Conservation (phyloP, 1,140 invertebrate species). For the Aphaenogaster ashmeadi region DNA sequence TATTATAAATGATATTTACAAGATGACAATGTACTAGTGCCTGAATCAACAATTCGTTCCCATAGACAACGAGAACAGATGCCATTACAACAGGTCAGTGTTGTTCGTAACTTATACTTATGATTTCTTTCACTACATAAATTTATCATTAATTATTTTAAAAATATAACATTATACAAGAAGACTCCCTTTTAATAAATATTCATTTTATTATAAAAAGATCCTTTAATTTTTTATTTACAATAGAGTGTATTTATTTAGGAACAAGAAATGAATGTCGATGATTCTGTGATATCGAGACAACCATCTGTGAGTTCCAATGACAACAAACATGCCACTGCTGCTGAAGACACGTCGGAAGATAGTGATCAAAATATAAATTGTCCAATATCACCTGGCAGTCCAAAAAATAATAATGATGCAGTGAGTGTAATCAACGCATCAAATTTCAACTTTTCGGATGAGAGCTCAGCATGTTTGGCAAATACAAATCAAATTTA, state of each 20-base stretch:
- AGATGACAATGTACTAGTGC: neutral
- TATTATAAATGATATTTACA: conserved; percentile 12
- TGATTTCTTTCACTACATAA: conserved; percentile 2
- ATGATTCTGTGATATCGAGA: conserved; percentile 1
- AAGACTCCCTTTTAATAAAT: too few species aligned
- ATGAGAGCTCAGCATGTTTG: too few species aligned
- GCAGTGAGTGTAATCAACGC: too few species aligned
- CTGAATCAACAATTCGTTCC: conserved; percentile 9
- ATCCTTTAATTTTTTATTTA: too few species aligned
- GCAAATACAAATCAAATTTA: too few species aligned
- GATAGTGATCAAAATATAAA: neutral
- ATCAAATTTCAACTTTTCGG: too few species aligned
- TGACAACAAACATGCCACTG: neutral
- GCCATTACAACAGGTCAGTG: neutral
- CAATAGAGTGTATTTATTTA: neutral
- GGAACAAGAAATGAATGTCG: neutral
- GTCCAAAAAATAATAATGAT: too few species aligned
- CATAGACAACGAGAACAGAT: conserved; percentile 8
- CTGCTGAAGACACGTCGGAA: neutral
- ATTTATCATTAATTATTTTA: neutral
- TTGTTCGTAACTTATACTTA: neutral
- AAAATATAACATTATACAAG: neutral
- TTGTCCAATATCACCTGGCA: too few species aligned
- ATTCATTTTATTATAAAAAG: too few species aligned
- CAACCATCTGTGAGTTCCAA: neutral